A percentile compares a stretch with the other conserved stretches of the same genome.
Evolutionary conservation across 2,888 invertebrate genomes (phyloP).

Genomic region (Melangyna quadrimaculata): DNA sequence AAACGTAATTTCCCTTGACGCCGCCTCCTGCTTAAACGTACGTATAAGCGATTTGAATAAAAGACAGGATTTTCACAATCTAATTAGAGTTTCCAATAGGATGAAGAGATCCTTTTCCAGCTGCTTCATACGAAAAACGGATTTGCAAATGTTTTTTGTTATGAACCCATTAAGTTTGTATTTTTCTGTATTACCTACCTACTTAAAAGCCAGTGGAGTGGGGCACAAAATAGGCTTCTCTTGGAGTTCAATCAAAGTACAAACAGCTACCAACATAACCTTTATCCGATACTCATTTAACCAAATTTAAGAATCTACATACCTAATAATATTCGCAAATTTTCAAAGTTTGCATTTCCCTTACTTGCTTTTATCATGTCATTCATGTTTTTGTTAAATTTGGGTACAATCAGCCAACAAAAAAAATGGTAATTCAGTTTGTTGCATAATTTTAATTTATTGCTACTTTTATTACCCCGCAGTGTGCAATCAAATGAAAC

Average conservation of each 20-base stretch:
- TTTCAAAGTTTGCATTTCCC: background rate
- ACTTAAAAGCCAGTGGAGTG: background rate
- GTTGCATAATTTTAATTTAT: slow-evolving; percentile 20
- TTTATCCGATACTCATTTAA: background rate
- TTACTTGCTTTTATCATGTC: background rate
- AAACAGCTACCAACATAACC: background rate
- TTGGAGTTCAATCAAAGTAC: background rate
- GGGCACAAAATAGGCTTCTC: background rate
- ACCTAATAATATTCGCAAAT: background rate
- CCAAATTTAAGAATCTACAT: background rate
- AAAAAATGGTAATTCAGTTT: background rate
- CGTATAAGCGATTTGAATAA: background rate
- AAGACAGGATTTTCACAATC: background rate
- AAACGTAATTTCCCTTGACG: slow-evolving; percentile 15
- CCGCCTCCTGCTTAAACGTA: background rate
- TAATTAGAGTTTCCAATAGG: background rate
- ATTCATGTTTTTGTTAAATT: background rate
- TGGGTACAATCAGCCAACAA: background rate
- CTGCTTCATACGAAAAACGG: background rate
- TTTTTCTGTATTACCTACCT: no score
- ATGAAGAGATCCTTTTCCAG: background rate
- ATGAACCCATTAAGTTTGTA: background rate
- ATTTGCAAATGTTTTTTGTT: background rate
- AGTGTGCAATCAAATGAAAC: background rate
- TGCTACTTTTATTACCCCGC: background rate